phyloP scores from a whole-genome alignment of 2,113 vertebrate genomes.

The Hypomesus transpacificus region DNA sequence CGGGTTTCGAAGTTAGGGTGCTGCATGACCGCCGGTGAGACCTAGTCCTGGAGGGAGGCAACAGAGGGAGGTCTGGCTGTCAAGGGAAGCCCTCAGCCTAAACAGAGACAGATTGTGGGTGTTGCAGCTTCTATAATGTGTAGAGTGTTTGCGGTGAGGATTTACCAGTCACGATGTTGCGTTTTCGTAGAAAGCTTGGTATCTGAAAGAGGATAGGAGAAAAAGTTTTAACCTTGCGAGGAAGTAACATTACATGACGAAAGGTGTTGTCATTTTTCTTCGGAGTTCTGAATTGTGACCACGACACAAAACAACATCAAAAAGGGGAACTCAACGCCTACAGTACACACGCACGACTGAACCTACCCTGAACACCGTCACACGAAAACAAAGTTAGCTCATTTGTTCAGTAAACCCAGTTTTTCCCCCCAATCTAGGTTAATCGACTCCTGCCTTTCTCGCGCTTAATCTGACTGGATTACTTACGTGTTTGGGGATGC shows the following conservation, averaged over 20 bases:
- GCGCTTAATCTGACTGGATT: slow-evolving; percentile 48
- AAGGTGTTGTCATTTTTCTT: too few species aligned
- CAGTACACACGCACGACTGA: background rate
- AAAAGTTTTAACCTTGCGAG: too few species aligned
- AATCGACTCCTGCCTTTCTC: slow-evolving; percentile 33
- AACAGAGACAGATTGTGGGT: background rate
- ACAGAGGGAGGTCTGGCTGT: background rate
- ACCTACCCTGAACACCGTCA: background rate
- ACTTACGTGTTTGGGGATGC: slow-evolving; percentile 48
- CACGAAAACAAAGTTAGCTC: background rate
- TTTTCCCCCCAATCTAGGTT: slow-evolving; percentile 41
- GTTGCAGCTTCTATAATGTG: too few species aligned
- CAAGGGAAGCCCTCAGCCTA: background rate
- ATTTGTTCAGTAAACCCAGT: background rate
- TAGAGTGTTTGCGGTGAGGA: too few species aligned
- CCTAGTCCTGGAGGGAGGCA: slow-evolving; percentile 20
- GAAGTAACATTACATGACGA: too few species aligned
- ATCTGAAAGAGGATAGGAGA: too few species aligned
- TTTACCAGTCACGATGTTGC: too few species aligned
- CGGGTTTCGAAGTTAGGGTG: slow-evolving; percentile 85
- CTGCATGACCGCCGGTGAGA: slow-evolving; percentile 79
- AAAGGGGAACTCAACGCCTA: background rate
- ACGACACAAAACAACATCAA: background rate
- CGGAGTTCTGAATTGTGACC: too few species aligned
- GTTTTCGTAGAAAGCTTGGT: too few species aligned